phyloP scores from a whole-genome alignment of 2,888 invertebrate genomes.

The Cephus spinipes region DNA sequence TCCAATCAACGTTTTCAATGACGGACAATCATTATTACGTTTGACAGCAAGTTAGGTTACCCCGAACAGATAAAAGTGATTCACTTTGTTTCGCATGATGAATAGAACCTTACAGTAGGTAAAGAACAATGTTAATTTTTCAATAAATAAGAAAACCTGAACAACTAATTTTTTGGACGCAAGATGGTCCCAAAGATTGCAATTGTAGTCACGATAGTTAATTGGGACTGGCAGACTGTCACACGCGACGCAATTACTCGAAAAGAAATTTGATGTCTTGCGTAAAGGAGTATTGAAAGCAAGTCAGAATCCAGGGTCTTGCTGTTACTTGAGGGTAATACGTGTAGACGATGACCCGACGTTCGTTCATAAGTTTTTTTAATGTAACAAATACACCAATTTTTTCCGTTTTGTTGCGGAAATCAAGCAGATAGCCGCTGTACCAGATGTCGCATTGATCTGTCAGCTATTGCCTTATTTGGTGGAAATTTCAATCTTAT shows the following conservation, averaged over 20 bases:
- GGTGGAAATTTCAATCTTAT: neutral
- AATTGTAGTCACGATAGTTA: neutral
- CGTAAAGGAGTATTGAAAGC: neutral
- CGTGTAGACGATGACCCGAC: too few species aligned
- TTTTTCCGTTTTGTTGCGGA: conserved; percentile 2
- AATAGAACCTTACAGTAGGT: neutral
- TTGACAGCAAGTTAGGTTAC: neutral
- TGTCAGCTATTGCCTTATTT: neutral
- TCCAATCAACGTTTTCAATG: neutral
- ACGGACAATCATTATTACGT: neutral
- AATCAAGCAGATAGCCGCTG: neutral
- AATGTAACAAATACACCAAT: conserved; percentile 5
- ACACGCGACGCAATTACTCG: neutral
- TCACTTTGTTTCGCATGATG: neutral
- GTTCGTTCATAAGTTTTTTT: conserved; percentile 4
- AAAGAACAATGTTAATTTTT: neutral
- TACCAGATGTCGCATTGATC: conserved; percentile 1
- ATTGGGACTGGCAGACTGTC: neutral
- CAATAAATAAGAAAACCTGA: neutral
- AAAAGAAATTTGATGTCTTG: conserved; percentile 2
- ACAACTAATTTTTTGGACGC: neutral
- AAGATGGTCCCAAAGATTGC: neutral
- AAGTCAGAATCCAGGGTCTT: neutral
- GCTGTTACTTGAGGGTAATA: neutral
- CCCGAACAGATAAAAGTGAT: neutral